A percentile compares a stretch with the other conserved stretches of the same genome.
Conservation (phyloP, 2,113 vertebrate species). For the Phalacrocorax carbo region DNA sequence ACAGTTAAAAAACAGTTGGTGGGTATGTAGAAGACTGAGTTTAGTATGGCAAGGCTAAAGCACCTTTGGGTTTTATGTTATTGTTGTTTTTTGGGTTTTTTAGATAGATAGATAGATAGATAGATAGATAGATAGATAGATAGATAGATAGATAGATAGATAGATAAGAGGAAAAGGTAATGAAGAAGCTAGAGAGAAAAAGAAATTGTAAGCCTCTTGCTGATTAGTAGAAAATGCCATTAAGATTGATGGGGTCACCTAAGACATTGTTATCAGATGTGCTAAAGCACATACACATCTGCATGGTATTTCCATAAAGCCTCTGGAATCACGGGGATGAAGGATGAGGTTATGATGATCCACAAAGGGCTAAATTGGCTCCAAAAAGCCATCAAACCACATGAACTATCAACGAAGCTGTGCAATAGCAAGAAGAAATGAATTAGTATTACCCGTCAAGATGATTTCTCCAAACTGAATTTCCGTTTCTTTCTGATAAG, state of each 20-base stretch:
- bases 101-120: background rate
- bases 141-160: background rate
- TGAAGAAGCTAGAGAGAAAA: constrained; percentile 39
- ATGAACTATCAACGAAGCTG: background rate
- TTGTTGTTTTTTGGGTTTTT: too few species aligned
- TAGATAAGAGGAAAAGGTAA: constrained; percentile 11
- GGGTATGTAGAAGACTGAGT: background rate
- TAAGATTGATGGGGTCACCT: constrained; percentile 60
- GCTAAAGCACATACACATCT: constrained; percentile 21
- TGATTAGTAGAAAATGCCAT: constrained; percentile 54
- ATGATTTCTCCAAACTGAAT: background rate
- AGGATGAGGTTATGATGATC: constrained; percentile 38
- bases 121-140: background rate
- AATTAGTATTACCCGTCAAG: constrained; percentile 1
- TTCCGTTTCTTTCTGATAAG: background rate
- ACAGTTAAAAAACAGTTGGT: background rate
- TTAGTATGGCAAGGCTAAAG: background rate
- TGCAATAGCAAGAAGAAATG: background rate
- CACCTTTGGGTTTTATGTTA: background rate
- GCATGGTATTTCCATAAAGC: constrained; percentile 65
- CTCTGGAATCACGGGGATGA: constrained; percentile 50
- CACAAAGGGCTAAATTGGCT: constrained; percentile 44
- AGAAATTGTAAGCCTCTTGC: constrained; percentile 16
- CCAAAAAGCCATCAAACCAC: constrained; percentile 8
- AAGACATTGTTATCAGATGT: constrained; percentile 6